Evolutionary conservation across 1,140 invertebrate genomes (phyloP).

Genomic region (Caenorhabditis remanei): DNA sequence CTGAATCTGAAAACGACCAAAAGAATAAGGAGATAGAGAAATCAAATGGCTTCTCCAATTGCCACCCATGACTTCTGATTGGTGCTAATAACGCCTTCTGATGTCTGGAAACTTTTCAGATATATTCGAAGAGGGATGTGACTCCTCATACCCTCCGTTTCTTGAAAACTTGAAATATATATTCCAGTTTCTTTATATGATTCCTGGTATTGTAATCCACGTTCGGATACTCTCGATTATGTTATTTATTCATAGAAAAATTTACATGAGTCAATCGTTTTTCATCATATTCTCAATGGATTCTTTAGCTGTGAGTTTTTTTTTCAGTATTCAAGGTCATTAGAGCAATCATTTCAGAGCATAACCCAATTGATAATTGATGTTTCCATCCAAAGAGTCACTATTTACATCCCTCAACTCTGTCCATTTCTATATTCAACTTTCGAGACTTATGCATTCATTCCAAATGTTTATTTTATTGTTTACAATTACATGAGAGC

Average conservation of each 20-base stretch:
- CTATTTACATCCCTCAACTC: conserved; percentile 17
- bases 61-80: no score
- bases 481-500: conserved; percentile 41
- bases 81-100: no score
- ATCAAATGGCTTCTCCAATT: no score
- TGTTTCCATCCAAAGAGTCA: conserved; percentile 5
- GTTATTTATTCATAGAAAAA: conserved; percentile 17
- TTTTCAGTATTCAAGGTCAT: background rate
- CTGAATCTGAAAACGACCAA: no score
- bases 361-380: conserved; percentile 20
- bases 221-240: background rate
- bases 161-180: conserved; percentile 17
- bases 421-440: background rate
- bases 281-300: conserved; percentile 26
- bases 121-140: background rate
- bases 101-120: background rate
- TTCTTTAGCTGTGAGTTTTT: conserved; percentile 9
- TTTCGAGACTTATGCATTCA: background rate
- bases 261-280: conserved; percentile 41
- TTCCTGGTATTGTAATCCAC: background rate
- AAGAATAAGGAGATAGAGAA: no score
- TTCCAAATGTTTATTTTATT: background rate
- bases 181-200: background rate
- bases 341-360: background rate
- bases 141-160: background rate